These are phyloP conservation scores for Aurelia aurita complex sp. Pacific DNA, from an alignment of 30 jellyfish, hydroid and myxozoan species.

Conservation along the genomic window DNA sequence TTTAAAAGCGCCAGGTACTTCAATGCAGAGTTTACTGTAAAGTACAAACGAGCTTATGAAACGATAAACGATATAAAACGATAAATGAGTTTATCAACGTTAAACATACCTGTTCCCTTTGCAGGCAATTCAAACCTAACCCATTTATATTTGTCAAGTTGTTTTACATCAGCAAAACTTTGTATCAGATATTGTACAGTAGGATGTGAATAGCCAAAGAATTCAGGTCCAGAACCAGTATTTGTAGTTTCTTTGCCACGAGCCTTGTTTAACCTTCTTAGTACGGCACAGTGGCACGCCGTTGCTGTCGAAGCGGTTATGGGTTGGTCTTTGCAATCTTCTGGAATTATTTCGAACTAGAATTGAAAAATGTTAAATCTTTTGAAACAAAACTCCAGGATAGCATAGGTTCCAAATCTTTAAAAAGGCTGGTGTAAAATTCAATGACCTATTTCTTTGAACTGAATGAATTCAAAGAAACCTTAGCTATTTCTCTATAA, in stretches of 20 bases:
- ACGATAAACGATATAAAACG: too few relatives aligned
- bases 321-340: slow-evolving; percentile 89
- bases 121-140: slow-evolving; percentile 83
- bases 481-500: too few relatives aligned
- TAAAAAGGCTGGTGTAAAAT: too few relatives aligned
- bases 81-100: neutral
- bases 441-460: too few relatives aligned
- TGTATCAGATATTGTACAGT: slow-evolving; percentile 86
- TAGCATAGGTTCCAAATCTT: too few relatives aligned
- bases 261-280: slow-evolving; percentile 83
- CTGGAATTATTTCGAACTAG: slow-evolving; percentile 92
- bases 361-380: neutral
- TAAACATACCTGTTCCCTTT: slow-evolving; percentile 55
- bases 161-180: slow-evolving; percentile 71
- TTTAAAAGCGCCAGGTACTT: neutral
- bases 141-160: slow-evolving; percentile 75
- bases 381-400: too few relatives aligned
- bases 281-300: slow-evolving; percentile 94
- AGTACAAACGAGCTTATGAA: neutral
- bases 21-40: neutral
- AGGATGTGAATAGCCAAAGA: slow-evolving; percentile 95
- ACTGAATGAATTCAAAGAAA: too few relatives aligned
- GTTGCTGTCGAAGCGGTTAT: slow-evolving; percentile 94
- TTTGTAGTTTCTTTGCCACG: slow-evolving; percentile 94
- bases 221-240: slow-evolving; percentile 98